Conservation (phyloP, 2,888 invertebrate genomes). For the Eurytoma adleriae region DNA sequence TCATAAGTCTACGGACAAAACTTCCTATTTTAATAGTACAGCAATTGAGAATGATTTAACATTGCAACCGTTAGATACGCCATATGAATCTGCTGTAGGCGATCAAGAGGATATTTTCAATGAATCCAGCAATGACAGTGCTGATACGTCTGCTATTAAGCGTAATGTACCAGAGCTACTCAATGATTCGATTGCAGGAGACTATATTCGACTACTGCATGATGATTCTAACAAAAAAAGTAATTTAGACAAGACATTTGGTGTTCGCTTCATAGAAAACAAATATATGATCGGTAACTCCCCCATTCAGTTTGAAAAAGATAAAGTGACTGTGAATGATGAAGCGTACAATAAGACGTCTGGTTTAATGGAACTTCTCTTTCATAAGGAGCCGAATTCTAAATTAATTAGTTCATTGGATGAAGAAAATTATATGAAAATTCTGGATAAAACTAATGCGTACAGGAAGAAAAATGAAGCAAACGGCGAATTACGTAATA, state of each 20-base stretch:
- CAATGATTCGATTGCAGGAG: constrained; percentile 1
- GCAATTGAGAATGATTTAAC: constrained; percentile 4
- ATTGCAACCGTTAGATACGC: neutral
- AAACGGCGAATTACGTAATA: constrained; percentile 14
- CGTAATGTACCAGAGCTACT: neutral
- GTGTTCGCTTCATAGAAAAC: constrained; percentile 33
- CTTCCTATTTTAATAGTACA: constrained; percentile 7
- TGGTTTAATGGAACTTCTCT: constrained; percentile 51
- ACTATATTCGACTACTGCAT: constrained; percentile 8
- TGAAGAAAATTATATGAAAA: constrained; percentile 43
- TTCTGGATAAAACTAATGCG: constrained; percentile 41
- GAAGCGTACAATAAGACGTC: constrained; percentile 11
- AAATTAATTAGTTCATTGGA: constrained; percentile 34
- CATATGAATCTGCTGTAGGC: neutral
- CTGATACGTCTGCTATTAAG: neutral
- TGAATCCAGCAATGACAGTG: neutral
- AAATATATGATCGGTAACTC: constrained; percentile 46
- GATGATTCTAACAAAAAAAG: constrained; percentile 7
- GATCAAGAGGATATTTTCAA: neutral
- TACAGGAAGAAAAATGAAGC: constrained; percentile 38
- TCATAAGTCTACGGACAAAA: neutral
- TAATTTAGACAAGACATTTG: constrained; percentile 45
- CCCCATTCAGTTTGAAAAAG: constrained; percentile 38
- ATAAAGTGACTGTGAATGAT: constrained; percentile 35
- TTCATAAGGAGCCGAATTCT: constrained; percentile 43